Evolutionary conservation across 2,888 invertebrate genomes (phyloP), one percentile per base, ranked within the genome.

Genomic region (Brachylomia viminalis): DNA sequence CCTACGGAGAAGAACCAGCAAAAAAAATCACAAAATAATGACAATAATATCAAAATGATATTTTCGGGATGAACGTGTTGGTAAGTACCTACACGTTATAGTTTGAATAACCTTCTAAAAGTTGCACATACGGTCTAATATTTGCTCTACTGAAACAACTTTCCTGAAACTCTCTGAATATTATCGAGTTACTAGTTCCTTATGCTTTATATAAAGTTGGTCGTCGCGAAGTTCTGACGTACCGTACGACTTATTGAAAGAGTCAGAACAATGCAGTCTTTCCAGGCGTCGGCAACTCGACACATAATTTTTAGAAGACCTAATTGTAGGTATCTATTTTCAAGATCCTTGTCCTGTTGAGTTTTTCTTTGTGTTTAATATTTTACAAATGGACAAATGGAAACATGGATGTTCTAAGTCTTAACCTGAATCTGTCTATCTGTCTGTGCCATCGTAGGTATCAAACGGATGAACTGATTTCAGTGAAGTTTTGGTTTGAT

Each of bases 111-210:
- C 7, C 33, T 78, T 49, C 33, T 33, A 70, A 64, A 78, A 77
- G 38, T 70, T 70, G 8, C 20, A 42, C n/a, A 47, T 30, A 56
- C 49, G 17, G 3, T 47, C 38, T 17, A 13, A 64, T 56, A 71
- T 77, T 71, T 64, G 79, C 56, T 77, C 56, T 8, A 78, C 27
- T 64, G 56, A 64, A 33, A 17, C 17, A 64, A 70, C 71, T 77
- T 70, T 49, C 30, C 7, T 42, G 56, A 8, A 77, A 64, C 56
- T 61, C 52, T 38, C 49, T 20, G 66, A 79, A 65, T 54, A 66
- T 66, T 49, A 71, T 78, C 42, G 49, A 77, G 79, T 77, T 77
- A 79, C 42, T 27, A 78, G 78, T 70, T 70, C 54, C 42, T 71
- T 33, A 38, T 17, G 70, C 45, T 66, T 65, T 66, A 59, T 54